Conservation (phyloP, 2,888 invertebrate genomes). For the Drosophila lacicola region DNA sequence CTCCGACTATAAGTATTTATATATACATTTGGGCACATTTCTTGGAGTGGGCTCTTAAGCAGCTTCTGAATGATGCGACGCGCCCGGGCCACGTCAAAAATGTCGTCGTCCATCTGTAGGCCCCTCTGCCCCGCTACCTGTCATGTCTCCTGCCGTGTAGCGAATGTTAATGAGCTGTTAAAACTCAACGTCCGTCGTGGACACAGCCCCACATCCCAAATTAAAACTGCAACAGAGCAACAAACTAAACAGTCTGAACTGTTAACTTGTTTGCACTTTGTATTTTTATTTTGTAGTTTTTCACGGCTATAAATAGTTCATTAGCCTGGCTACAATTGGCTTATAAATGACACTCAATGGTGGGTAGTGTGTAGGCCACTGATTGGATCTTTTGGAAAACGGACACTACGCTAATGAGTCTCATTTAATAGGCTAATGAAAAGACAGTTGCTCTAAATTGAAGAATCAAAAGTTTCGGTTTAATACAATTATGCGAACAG, state of each 20-base stretch:
- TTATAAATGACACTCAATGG: constrained; percentile 18
- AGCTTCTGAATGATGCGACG: constrained; percentile 65
- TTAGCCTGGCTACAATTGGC: constrained; percentile 52
- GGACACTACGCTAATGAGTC: constrained; percentile 41
- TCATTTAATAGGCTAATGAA: constrained; percentile 38
- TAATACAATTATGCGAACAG: constrained; percentile 20
- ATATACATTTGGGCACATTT: constrained; percentile 43
- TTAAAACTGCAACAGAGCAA: constrained; percentile 50
- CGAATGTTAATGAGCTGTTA: constrained; percentile 74
- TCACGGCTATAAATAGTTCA: constrained; percentile 67
- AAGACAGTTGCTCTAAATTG: constrained; percentile 27
- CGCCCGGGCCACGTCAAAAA: constrained; percentile 48
- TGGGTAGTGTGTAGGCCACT: constrained; percentile 37
- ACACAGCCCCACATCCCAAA: constrained; percentile 47
- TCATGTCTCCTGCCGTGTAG: constrained; percentile 58
- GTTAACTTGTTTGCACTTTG: constrained; percentile 39
- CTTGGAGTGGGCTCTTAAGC: constrained; percentile 72
- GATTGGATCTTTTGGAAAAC: constrained; percentile 35
- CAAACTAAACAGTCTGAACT: constrained; percentile 15
- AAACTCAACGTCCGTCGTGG: constrained; percentile 49
- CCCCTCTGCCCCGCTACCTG: constrained; percentile 8
- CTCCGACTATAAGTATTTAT: constrained; percentile 21
- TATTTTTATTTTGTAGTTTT: constrained; percentile 38
- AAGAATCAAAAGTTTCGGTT: constrained; percentile 1
- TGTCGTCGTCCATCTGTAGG: constrained; percentile 43